Conservation (phyloP, 2,113 vertebrate species). For the Oncorhynchus mykiss region DNA sequence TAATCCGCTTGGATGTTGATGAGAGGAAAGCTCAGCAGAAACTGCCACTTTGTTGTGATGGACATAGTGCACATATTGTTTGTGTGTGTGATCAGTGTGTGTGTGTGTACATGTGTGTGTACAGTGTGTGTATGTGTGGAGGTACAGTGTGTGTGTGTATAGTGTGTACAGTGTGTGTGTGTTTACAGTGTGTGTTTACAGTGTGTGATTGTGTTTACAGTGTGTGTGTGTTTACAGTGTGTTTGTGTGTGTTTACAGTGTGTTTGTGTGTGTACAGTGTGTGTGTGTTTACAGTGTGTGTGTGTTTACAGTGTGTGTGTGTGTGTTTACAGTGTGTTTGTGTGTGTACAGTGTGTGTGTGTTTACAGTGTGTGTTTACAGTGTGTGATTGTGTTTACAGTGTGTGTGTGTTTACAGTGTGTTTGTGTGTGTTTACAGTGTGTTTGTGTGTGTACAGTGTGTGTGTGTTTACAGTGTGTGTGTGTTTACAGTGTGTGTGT, state of each 20-base stretch:
- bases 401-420: neutral
- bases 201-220: neutral
- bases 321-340: neutral
- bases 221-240: neutral
- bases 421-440: too few species aligned
- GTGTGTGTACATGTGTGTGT: neutral
- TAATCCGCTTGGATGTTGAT: neutral
- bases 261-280: too few species aligned
- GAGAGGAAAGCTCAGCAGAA: neutral
- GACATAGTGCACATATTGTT: neutral
- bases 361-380: neutral
- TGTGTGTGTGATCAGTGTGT: neutral
- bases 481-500: neutral
- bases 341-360: neutral
- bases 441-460: too few species aligned
- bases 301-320: neutral
- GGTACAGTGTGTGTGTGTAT: neutral
- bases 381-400: too few species aligned
- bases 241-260: neutral
- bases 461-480: too few species aligned
- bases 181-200: neutral
- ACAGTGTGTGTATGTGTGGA: neutral
- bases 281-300: neutral
- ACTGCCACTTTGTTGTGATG: neutral
- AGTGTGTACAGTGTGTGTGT: constrained; percentile 1